Evolutionary conservation across 2,797 vertebrate species (phyloP), one percentile per base, ranked within the genome.

Genomic region (Ptychobarbus kaznakovi): DNA sequence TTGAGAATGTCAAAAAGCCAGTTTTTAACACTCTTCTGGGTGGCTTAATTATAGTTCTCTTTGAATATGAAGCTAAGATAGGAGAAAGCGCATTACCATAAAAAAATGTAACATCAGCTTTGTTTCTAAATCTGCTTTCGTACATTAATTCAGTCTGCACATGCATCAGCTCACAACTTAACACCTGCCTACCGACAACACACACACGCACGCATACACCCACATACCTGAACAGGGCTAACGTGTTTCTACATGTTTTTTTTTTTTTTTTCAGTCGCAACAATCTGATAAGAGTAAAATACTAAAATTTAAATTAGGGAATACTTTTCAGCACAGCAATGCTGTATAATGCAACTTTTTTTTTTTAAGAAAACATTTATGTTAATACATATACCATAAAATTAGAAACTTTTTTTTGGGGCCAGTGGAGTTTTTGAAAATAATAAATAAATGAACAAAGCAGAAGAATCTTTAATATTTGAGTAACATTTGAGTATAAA

Each of bases 161-260:
- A 40, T 1, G 3, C n/a, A 46, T 58, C 15, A 61, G 20, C 12
- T 35, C 72, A 75, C 40, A 38, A 20, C 81, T 32, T 51, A 51
- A 38, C 72, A 40, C 70, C 28, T 16, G 4, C 6, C 35, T 44
- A 72, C n/a, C 61, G 40, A 46, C 18, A 61, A 46, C 58, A 25
- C 72, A 68, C 79, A 82, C 40, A 40, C 38, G 83, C 75, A 81
- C 13, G 25, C 68, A 84, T 89, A 91, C 88, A 87, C 85, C 90
- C 85, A 89, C 25, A 87, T 22, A 76, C 38, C 63, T n/a, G 32
- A 61, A 35, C 92, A 90, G 88, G 65, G 58, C n/a, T 22, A 44
- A 20, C 28, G 0, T 20, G 65, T 49, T 84, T 28, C n/a, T 35
- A 16, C 22, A 58, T 32, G n/a, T 12, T 65, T 10, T 16, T 25